Evolutionary conservation across 2,797 vertebrate genomes (phyloP).

Genomic region (Pseudochaenichthys georgianus): DNA sequence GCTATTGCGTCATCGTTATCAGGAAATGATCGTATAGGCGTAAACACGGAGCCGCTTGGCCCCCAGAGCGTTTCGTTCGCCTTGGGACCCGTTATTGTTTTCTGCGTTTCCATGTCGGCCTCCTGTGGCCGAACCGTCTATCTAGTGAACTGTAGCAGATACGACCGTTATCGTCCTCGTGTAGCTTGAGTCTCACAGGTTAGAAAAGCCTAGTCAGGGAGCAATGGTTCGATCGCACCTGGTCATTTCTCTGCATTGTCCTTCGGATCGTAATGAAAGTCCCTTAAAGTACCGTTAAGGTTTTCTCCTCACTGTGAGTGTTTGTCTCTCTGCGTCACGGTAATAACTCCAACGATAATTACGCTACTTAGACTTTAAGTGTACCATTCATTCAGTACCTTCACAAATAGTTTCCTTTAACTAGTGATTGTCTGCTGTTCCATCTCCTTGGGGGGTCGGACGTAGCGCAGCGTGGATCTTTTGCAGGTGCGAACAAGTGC

Average conservation of each 20-base stretch:
- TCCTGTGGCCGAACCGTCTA: no score
- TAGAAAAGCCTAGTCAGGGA: slow-evolving; percentile 20
- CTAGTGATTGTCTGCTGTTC: slow-evolving; percentile 48
- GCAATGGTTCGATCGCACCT: slow-evolving; percentile 15
- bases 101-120: no score
- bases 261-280: slow-evolving; percentile 15
- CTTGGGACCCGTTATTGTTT: no score
- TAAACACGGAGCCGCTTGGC: no score
- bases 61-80: no score
- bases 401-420: slow-evolving; percentile 46
- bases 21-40: no score
- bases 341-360: slow-evolving; percentile 44
- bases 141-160: no score
- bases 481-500: slow-evolving; percentile 32
- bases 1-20: no score
- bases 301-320: background rate
- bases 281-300: slow-evolving; percentile 1
- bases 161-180: no score
- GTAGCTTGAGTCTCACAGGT: background rate
- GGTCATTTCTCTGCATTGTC: slow-evolving; percentile 15
- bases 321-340: slow-evolving; percentile 10
- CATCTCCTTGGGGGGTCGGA: slow-evolving; percentile 16
- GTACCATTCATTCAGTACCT: slow-evolving; percentile 29
- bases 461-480: slow-evolving; percentile 20
- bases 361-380: slow-evolving; percentile 29